Conservation (phyloP, 2,113 vertebrate genomes). For the Tachuris rubrigastra region DNA sequence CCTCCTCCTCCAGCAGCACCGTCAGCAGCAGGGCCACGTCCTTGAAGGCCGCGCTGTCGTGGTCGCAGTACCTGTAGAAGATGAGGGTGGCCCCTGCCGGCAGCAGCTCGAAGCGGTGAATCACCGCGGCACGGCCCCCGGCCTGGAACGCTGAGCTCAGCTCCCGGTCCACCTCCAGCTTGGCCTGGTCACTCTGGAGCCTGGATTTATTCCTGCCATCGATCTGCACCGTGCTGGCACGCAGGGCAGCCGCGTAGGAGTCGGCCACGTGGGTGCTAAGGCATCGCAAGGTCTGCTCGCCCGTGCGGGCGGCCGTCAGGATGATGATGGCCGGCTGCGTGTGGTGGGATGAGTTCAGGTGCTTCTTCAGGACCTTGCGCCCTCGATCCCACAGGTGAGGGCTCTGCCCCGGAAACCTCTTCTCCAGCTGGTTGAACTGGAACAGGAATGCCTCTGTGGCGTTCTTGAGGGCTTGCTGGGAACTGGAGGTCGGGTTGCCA, state of each 20-base stretch:
- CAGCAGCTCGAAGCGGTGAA: slow-evolving; percentile 88
- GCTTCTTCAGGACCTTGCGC: slow-evolving; percentile 80
- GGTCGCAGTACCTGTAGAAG: slow-evolving; percentile 97
- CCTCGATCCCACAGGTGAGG: slow-evolving; percentile 83
- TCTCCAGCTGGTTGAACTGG: slow-evolving; percentile 73
- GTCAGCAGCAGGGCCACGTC: slow-evolving; percentile 87
- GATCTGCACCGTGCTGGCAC: slow-evolving; percentile 73
- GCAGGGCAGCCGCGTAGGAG: slow-evolving; percentile 75
- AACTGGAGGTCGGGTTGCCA: not conserved
- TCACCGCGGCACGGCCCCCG: slow-evolving; percentile 78
- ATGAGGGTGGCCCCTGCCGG: slow-evolving; percentile 91
- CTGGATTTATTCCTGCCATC: slow-evolving; percentile 67
- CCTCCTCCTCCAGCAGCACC: slow-evolving; percentile 81
- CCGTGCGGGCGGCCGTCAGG: slow-evolving; percentile 78
- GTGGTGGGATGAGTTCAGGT: slow-evolving; percentile 77
- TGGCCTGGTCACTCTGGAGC: slow-evolving; percentile 82
- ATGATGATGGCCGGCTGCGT: slow-evolving; percentile 87
- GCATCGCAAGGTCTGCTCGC: slow-evolving; percentile 81
- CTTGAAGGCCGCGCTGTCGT: slow-evolving; percentile 90
- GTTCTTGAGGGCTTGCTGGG: slow-evolving; percentile 16
- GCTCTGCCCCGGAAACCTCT: slow-evolving; percentile 82
- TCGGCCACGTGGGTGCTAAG: slow-evolving; percentile 78
- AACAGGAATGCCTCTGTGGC: slow-evolving; percentile 65
- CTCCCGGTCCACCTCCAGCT: slow-evolving; percentile 81
- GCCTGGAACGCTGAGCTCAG: slow-evolving; percentile 80